Conservation (phyloP, 2,113 vertebrate species). For the Callorhinus ursinus region DNA sequence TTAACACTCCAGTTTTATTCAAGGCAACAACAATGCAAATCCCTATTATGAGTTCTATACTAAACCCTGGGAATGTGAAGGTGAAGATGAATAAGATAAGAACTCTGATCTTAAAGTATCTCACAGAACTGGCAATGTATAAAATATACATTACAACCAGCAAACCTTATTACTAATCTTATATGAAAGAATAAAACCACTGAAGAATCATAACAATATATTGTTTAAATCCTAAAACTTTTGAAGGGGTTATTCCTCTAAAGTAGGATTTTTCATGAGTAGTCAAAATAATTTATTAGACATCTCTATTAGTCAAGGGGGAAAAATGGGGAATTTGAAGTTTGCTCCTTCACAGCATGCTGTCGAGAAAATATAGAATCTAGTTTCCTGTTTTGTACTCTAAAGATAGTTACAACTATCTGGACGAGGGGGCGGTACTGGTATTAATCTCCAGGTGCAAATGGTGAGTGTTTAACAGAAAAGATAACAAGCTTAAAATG, state of each 20-base stretch:
- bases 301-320: background rate
- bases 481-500: background rate
- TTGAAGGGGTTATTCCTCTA: background rate
- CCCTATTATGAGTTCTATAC: background rate
- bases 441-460: background rate
- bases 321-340: background rate
- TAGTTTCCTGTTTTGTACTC: background rate
- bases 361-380: background rate
- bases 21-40: background rate
- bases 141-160: background rate
- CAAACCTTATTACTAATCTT: background rate
- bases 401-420: background rate
- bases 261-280: background rate
- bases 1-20: background rate
- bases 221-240: background rate
- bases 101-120: background rate
- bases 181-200: background rate
- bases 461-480: background rate
- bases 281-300: constrained; percentile 4
- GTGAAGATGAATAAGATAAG: background rate
- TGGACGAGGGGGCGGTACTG: background rate
- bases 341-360: background rate
- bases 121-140: background rate
- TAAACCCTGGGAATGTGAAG: background rate
- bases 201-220: background rate